A percentile compares a stretch with the other conserved stretches of the same genome.
phyloP scores from a whole-genome alignment of 2,888 invertebrate genomes.

The Digitonthophagus gazella region DNA sequence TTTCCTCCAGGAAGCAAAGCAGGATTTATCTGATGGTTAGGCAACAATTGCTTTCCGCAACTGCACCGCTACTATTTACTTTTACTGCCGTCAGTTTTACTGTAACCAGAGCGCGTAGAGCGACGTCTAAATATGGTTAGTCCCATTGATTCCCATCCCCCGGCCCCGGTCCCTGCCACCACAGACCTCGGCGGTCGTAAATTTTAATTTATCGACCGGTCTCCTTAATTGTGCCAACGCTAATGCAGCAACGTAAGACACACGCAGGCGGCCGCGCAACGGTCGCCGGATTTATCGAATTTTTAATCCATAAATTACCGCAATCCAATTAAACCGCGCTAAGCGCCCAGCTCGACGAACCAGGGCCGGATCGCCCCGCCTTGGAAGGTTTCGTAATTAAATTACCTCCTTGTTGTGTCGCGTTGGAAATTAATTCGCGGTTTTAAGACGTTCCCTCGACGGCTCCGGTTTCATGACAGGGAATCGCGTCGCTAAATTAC shows the following conservation, averaged over 20 bases:
- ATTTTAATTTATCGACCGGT: slow-evolving; percentile 17
- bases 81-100: slow-evolving; percentile 8
- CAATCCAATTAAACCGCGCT: slow-evolving; percentile 38
- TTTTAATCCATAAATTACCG: slow-evolving; percentile 37
- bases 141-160: background rate
- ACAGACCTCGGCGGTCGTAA: slow-evolving; percentile 8
- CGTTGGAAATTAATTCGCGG: slow-evolving; percentile 19
- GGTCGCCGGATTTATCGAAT: slow-evolving; percentile 33
- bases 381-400: slow-evolving; percentile 37
- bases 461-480: background rate
- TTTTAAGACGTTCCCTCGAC: background rate
- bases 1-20: background rate
- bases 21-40: slow-evolving; percentile 14
- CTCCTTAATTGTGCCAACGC: slow-evolving; percentile 13
- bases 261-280: background rate
- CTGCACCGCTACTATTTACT: slow-evolving; percentile 14
- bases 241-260: slow-evolving; percentile 1
- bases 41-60: slow-evolving; percentile 14
- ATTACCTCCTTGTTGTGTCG: slow-evolving; percentile 30
- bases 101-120: slow-evolving; percentile 12
- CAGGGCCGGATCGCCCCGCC: slow-evolving; percentile 29
- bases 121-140: slow-evolving; percentile 13
- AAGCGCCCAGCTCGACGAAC: slow-evolving; percentile 25
- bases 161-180: background rate
- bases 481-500: background rate